Evolutionary conservation across 2,888 invertebrate genomes (phyloP).

Genomic region (Cecidostiba fungosa): DNA sequence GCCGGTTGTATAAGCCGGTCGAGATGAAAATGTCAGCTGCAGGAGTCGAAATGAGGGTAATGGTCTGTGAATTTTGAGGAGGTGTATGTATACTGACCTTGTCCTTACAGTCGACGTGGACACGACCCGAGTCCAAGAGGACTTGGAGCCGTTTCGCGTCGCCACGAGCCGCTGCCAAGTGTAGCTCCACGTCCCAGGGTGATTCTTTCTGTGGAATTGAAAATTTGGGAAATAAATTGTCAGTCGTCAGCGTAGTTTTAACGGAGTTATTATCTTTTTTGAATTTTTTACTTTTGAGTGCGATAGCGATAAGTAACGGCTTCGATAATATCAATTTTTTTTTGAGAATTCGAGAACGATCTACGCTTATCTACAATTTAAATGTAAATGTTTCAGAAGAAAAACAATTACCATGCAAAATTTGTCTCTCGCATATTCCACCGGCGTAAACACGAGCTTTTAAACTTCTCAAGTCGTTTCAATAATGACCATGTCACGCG

Average conservation of each 20-base stretch:
- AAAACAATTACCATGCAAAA: background rate
- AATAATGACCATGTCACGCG: background rate
- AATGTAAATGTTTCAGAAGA: background rate
- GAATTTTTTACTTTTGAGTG: background rate
- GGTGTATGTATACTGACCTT: slow-evolving; percentile 84
- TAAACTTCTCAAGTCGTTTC: background rate
- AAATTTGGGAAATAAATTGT: background rate
- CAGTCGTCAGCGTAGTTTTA: background rate
- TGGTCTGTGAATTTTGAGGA: background rate
- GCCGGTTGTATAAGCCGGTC: slow-evolving; percentile 3
- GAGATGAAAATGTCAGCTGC: background rate
- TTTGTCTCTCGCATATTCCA: background rate
- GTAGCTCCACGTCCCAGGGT: slow-evolving; percentile 94
- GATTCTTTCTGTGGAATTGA: slow-evolving; percentile 89
- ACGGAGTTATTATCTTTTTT: background rate
- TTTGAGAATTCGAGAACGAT: background rate
- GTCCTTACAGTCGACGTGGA: slow-evolving; percentile 96
- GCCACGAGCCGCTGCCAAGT: slow-evolving; percentile 93
- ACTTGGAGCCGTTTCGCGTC: slow-evolving; percentile 89
- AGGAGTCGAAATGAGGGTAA: background rate
- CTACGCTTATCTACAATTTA: background rate
- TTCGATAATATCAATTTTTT: background rate
- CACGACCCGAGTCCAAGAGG: slow-evolving; percentile 94
- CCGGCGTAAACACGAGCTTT: background rate
- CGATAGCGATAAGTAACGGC: background rate